Base-by-base conservation (phyloP, 2,113 vertebrate genomes). In the Brevimyrus niger region DNA sequence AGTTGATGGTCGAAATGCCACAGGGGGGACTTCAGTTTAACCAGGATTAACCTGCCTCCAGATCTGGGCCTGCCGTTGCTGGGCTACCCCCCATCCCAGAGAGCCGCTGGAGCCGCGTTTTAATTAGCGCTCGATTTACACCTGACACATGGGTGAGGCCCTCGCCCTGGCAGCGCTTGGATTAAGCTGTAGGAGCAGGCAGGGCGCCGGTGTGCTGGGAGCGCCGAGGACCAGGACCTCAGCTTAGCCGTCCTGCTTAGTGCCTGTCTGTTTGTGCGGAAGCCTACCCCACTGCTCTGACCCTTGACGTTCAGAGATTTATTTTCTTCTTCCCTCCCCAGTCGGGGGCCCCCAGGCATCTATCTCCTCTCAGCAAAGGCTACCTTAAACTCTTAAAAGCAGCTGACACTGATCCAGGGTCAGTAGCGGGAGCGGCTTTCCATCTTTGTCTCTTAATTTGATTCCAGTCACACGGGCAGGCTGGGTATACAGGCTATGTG, bases 401-500 rank as follows among this genome's bases (percentile, higher is more conserved):
- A 87, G 48, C 85, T 84, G 42, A 84, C 31, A 42, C 73, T 50
- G 23, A 53, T 53, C 85, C 27, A 17, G 31, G 50, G 50, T 87
- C 85, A 87, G 50, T 35, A 53, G 48, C 31, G 50, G 27, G 85
- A 31, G n/a, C 9, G 17, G 35, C n/a, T 87, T 87, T 87, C 85
- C 85, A 87, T 87, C 50, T 51, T 86, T 35, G 48, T n/a, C 17
- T 35, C 50, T 55, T 55, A 55, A 55, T 53, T 21, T 87, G 48
- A 55, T 76, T n/a, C 90, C 69, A 87, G 55, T 87, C 61, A 83
- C 88, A 53, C 17, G 42, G 73, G 55, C 31, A 84, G 19, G 69
- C 90, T 21, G 31, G 27, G 65, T 35, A 73, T 27, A 88, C 85
- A 51, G 35, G 69, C 44, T 31, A 44, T 69, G 86, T 89, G 58